These are phyloP conservation scores for Diuraphis noxia DNA, from an alignment of 1,140 invertebrate genomes.

Conservation along the genomic window DNA sequence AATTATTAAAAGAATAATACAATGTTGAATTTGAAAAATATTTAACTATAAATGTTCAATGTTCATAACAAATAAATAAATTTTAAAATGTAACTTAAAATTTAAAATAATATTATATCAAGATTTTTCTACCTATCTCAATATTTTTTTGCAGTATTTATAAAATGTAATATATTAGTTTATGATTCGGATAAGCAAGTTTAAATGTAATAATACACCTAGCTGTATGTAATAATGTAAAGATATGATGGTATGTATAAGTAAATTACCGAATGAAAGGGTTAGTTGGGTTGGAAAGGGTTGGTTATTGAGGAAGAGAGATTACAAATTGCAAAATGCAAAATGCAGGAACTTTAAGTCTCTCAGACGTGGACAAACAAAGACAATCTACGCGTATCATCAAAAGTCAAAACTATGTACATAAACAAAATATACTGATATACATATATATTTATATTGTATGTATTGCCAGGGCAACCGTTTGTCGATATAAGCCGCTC, in stretches of 20 bases:
- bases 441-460: not conserved
- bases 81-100: too few species aligned
- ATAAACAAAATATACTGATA: not conserved
- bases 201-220: not conserved
- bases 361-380: not conserved
- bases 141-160: too few species aligned
- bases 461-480: slow-evolving; percentile 34
- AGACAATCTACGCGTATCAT: not conserved
- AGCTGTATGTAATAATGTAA: not conserved
- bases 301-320: not conserved
- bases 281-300: not conserved
- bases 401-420: not conserved
- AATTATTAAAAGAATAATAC: too few species aligned
- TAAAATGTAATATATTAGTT: too few species aligned
- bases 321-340: not conserved
- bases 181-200: not conserved
- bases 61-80: too few species aligned
- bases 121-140: too few species aligned
- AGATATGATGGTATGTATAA: not conserved
- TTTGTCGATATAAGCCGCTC: slow-evolving; percentile 11
- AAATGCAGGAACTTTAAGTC: not conserved
- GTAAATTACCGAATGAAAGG: not conserved
- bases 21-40: too few species aligned
- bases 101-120: too few species aligned
- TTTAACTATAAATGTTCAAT: too few species aligned